phyloP scores from a whole-genome alignment of 2,888 invertebrate species.

The Ormyrus nitidulus region DNA sequence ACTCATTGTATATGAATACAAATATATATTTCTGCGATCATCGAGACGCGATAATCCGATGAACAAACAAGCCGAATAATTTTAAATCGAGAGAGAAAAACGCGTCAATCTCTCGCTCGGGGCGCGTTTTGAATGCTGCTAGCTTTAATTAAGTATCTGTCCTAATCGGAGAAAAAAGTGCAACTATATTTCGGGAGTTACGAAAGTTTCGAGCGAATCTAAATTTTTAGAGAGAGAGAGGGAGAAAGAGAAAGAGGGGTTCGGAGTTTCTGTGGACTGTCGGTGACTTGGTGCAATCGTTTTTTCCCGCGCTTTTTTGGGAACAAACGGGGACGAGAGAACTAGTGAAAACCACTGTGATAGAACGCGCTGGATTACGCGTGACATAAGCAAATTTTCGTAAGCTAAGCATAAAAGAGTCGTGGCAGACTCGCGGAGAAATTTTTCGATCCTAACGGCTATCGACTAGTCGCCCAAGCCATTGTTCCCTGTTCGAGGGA shows the following conservation, averaged over 20 bases:
- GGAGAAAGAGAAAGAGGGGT: background rate
- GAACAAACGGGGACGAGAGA: conserved; percentile 27
- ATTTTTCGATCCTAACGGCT: conserved; percentile 6
- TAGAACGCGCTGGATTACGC: conserved; percentile 58
- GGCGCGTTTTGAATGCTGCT: conserved; percentile 55
- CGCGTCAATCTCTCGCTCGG: conserved; percentile 68
- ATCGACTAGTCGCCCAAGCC: conserved; percentile 38
- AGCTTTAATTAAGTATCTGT: conserved; percentile 29
- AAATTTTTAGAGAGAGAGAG: conserved; percentile 2
- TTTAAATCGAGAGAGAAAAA: conserved; percentile 62
- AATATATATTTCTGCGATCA: conserved; percentile 10
- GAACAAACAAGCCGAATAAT: conserved; percentile 16
- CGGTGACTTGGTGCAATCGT: conserved; percentile 53
- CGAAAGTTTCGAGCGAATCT: background rate
- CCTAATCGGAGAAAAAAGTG: background rate
- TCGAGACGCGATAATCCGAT: conserved; percentile 36
- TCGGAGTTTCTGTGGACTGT: conserved; percentile 35
- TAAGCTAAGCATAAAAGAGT: background rate
- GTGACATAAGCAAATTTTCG: conserved; percentile 45
- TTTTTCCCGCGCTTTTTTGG: background rate
- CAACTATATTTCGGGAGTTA: background rate
- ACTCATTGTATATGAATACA: conserved; percentile 21
- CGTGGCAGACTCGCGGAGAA: conserved; percentile 6
- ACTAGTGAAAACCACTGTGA: conserved; percentile 62
- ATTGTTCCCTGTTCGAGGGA: background rate